phyloP scores from a whole-genome alignment of 1,140 invertebrate species.

The Tetragnatha versicolor region DNA sequence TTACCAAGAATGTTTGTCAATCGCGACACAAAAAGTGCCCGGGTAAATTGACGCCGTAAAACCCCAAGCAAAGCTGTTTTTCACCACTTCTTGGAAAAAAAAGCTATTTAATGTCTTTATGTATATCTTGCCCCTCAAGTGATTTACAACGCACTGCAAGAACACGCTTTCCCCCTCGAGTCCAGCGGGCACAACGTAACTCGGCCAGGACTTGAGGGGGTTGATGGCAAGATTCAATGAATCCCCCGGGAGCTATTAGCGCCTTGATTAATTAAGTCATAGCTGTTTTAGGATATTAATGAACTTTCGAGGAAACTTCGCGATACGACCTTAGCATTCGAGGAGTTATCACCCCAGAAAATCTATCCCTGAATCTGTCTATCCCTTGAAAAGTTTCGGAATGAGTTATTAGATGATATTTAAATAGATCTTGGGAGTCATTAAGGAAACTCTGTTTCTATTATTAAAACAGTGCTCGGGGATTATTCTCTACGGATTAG shows the following conservation, averaged over 20 bases:
- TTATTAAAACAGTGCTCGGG: too few species aligned
- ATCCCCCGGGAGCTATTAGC: constrained; percentile 40
- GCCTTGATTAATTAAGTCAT: constrained; percentile 54
- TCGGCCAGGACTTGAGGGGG: background rate
- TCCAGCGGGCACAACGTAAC: background rate
- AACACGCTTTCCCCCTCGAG: constrained; percentile 6
- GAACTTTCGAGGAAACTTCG: background rate
- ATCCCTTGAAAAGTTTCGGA: background rate
- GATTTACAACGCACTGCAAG: constrained; percentile 31
- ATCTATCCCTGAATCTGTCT: background rate
- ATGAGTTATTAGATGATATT: constrained; percentile 5
- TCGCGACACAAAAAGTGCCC: too few species aligned
- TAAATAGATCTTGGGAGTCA: background rate
- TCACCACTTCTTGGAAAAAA: background rate
- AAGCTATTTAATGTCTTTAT: constrained; percentile 25
- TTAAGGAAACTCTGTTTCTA: too few species aligned
- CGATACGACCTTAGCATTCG: background rate
- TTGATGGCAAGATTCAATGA: constrained; percentile 38
- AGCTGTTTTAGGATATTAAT: constrained; percentile 35
- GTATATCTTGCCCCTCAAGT: constrained; percentile 14
- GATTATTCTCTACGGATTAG: too few species aligned
- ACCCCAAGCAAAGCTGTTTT: background rate
- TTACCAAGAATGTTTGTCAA: too few species aligned
- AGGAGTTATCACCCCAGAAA: constrained; percentile 12
- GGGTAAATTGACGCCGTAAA: too few species aligned